These are phyloP conservation scores for Hemicrepidius hirtus DNA, from an alignment of 2,888 invertebrate species.

Conservation along the genomic window DNA sequence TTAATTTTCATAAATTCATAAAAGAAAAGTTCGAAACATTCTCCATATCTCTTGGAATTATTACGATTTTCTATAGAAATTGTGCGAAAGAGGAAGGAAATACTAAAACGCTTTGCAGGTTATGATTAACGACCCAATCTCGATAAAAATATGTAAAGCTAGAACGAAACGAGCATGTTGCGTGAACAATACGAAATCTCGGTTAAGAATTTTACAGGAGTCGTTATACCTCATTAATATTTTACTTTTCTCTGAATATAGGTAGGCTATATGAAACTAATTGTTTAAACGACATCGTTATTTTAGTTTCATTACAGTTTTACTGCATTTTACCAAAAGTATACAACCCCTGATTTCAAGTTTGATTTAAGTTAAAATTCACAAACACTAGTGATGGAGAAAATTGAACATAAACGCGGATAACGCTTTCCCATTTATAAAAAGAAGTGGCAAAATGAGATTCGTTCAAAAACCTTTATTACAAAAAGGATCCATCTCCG, in stretches of 20 bases:
- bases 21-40: background rate
- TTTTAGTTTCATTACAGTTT: no score
- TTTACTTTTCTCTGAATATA: background rate
- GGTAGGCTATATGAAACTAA: no score
- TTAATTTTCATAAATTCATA: background rate
- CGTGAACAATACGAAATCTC: slow-evolving; percentile 1
- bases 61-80: background rate
- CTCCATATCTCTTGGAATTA: background rate
- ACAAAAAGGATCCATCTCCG: background rate
- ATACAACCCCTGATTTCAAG: no score
- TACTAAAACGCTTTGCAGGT: slow-evolving; percentile 4
- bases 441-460: no score
- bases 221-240: slow-evolving; percentile 10
- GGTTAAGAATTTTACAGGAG: slow-evolving; percentile 2
- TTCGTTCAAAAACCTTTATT: background rate
- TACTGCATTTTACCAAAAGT: no score
- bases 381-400: no score
- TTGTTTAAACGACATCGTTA: no score
- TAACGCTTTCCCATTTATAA: no score
- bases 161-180: slow-evolving; percentile 14
- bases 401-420: no score
- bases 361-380: no score
- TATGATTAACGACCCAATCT: slow-evolving; percentile 16
- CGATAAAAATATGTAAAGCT: slow-evolving; percentile 12
- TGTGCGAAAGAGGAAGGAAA: background rate